phyloP scores from a whole-genome alignment of 2,888 invertebrate genomes.

The Gisinianus flammeolus region DNA sequence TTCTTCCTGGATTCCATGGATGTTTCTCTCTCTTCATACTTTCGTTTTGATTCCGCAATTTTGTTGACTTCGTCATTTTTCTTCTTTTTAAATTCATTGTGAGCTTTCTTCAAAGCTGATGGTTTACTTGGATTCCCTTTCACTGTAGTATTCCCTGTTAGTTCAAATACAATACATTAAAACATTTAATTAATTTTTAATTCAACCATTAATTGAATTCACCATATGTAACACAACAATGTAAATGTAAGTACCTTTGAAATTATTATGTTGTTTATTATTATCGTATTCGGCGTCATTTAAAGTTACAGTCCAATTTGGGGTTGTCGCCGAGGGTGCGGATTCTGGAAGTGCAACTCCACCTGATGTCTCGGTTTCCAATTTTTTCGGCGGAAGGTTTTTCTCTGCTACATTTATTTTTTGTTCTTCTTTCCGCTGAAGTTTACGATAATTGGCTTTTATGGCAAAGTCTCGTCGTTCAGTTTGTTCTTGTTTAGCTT shows the following conservation, averaged over 20 bases:
- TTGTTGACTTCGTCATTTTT: constrained; percentile 67
- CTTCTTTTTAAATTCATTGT: constrained; percentile 66
- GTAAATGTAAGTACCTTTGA: background rate
- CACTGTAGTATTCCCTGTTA: too few species aligned
- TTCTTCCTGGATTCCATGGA: constrained; percentile 63
- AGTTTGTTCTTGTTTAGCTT: too few species aligned
- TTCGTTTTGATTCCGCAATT: constrained; percentile 64
- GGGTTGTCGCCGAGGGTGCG: background rate
- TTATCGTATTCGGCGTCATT: background rate
- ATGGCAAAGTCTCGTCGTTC: constrained; percentile 13
- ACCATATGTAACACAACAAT: too few species aligned
- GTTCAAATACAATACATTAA: too few species aligned
- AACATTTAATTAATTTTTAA: too few species aligned
- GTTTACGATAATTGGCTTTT: constrained; percentile 14
- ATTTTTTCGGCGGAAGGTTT: background rate
- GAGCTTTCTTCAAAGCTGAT: constrained; percentile 61
- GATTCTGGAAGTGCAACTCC: background rate
- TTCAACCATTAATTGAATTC: too few species aligned
- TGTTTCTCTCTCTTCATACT: constrained; percentile 68
- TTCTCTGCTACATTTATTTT: background rate
- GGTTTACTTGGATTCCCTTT: constrained; percentile 19
- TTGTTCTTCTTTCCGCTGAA: background rate
- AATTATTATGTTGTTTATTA: background rate
- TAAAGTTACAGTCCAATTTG: constrained; percentile 1
- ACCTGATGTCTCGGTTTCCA: background rate